Conservation (phyloP, 2,888 invertebrate species). For the Agrochola lota region DNA sequence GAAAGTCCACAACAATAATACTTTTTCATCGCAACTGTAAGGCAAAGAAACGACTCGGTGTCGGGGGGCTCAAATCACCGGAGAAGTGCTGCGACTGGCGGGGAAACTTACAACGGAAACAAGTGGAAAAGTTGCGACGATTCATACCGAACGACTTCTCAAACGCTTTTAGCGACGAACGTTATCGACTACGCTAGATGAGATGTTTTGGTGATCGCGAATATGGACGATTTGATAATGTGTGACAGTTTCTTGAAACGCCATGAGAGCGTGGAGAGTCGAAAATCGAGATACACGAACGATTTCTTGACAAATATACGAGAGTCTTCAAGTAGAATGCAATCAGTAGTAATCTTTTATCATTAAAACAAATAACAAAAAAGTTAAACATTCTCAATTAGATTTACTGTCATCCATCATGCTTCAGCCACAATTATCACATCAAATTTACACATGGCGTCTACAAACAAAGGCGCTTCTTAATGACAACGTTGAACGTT, state of each 20-base stretch:
- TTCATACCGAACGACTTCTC: slow-evolving; percentile 66
- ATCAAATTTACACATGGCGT: slow-evolving; percentile 46
- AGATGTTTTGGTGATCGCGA: slow-evolving; percentile 36
- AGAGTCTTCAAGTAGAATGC: background rate
- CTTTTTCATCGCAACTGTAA: slow-evolving; percentile 32
- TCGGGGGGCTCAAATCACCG: slow-evolving; percentile 46
- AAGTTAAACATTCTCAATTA: slow-evolving; percentile 26
- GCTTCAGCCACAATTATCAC: slow-evolving; percentile 51
- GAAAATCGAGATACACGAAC: background rate
- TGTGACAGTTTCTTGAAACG: background rate
- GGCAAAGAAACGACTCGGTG: slow-evolving; percentile 43
- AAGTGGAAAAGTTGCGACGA: slow-evolving; percentile 74
- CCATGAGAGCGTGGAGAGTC: background rate
- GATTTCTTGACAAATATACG: background rate
- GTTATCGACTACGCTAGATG: slow-evolving; percentile 23
- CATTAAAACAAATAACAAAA: slow-evolving; percentile 7
- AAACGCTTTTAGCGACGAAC: slow-evolving; percentile 68
- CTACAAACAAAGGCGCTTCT: slow-evolving; percentile 50
- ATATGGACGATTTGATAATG: slow-evolving; percentile 13
- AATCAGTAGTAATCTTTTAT: slow-evolving; percentile 10
- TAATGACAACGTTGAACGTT: slow-evolving; percentile 48
- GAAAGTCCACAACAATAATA: slow-evolving; percentile 41
- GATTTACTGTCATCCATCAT: slow-evolving; percentile 38
- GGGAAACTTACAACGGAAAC: slow-evolving; percentile 56
- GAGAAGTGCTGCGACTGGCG: slow-evolving; percentile 49